A percentile compares a stretch with the other conserved stretches of the same genome.
These are phyloP conservation scores for Galago senegalensis DNA, from an alignment of 2,797 vertebrate genomes.

Conservation along the genomic window DNA sequence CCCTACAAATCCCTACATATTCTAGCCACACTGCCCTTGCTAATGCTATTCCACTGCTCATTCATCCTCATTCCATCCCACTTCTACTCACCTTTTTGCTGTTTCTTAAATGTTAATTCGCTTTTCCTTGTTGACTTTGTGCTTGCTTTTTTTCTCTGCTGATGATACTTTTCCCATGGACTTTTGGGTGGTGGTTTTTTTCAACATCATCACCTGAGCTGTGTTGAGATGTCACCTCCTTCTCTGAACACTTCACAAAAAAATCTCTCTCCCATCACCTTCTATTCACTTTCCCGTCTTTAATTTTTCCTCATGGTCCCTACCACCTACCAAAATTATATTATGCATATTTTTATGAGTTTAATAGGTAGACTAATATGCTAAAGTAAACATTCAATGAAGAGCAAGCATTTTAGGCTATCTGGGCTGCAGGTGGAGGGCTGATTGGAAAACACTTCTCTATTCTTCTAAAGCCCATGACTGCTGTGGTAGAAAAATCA, in stretches of 20 bases:
- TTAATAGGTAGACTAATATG: not conserved
- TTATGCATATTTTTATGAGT: not conserved
- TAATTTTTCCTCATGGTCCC: not conserved
- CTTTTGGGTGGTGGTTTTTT: not conserved
- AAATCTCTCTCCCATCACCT: not conserved
- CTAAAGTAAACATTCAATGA: not conserved
- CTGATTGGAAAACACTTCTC: not conserved
- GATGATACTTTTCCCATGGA: not conserved
- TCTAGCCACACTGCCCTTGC: not conserved
- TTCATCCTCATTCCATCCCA: not conserved
- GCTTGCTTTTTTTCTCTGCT: not conserved
- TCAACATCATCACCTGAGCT: not conserved
- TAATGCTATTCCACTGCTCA: not conserved
- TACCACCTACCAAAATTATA: constrained; percentile 6
- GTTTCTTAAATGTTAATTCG: not conserved
- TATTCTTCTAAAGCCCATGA: not conserved
- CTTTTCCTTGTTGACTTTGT: not conserved
- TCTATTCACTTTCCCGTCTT: not conserved
- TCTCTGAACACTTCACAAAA: not conserved
- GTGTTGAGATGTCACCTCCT: not conserved
- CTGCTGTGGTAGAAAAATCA: not conserved
- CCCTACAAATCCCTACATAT: not conserved
- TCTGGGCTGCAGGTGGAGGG: not conserved
- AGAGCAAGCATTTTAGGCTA: not conserved
- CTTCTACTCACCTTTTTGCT: not conserved